Base-by-base conservation (phyloP, 1,140 invertebrate genomes). In the Zophobas atratus region DNA sequence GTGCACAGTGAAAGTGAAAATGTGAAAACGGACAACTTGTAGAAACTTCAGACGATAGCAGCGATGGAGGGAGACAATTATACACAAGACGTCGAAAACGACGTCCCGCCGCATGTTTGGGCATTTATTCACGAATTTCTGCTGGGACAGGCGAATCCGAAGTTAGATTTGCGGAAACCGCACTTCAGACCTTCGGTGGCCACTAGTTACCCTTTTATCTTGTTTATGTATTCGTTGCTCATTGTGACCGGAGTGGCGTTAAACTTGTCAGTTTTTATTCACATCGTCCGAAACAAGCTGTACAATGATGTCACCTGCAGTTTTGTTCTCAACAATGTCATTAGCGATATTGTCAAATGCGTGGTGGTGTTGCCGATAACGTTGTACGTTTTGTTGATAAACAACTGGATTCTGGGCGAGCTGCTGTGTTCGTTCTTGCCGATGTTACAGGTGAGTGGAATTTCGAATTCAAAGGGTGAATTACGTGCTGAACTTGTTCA, bases 381-480 rank as follows among this genome's bases (percentile, higher is more conserved):
- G 0, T 81, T 94, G 63, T 90, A 91, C 74, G 92, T 93, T 41
- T 86, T 94, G 77, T 87, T 94, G 1, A 86, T 94, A 43, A 90
- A 93, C 80, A 94, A 94, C 84, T 94, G 93, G 93, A 88, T 94
- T 53, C 92, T 93, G 78, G 93, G 93, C 2, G 90, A 92, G 76
- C 92, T 94, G 80, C 83, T 94, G n/a, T 94, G 93, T 85, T 93
- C 91, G 81, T 92, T 93, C 83, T 81, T 94, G 55, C 93, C 93
- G 0, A 94, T 94, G 91, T 82, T 94, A 72, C 93, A 94, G 88
- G 91, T 92, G 83, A 86, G 88, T 86, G 20, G 20, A 20, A 20
- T 20, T 20, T 20, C 20, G 20, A 20, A 20, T 20, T 20, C 20
- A 20, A 20, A 20, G 20, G 20, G 20, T 20, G 20, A 20, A 20